A percentile compares a stretch with the other conserved stretches of the same genome.
phyloP scores from a whole-genome alignment of 2,888 invertebrate species.

The Adineta ricciae region DNA sequence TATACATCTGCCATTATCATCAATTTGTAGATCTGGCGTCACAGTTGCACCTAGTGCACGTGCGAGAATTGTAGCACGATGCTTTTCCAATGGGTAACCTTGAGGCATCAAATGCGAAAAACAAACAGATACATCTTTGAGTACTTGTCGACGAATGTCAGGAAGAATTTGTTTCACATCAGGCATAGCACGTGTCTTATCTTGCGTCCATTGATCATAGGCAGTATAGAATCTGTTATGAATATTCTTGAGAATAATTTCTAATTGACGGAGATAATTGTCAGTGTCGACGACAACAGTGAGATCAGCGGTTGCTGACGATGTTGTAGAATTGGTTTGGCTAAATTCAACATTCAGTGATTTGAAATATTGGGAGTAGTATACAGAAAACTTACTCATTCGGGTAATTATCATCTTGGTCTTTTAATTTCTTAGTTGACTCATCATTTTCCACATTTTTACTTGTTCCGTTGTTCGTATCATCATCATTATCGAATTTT shows the following conservation, averaged over 20 bases:
- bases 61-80: conserved; percentile 25
- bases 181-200: conserved; percentile 25
- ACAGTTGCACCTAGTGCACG: conserved; percentile 26
- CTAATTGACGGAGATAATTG: conserved; percentile 24
- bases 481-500: conserved; percentile 37
- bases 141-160: conserved; percentile 24
- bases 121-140: conserved; percentile 18
- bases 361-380: too few species aligned
- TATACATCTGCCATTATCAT: not conserved
- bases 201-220: conserved; percentile 25
- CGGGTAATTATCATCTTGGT: not conserved
- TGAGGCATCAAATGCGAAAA: conserved; percentile 29
- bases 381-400: not conserved
- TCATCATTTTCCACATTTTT: conserved; percentile 21
- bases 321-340: not conserved
- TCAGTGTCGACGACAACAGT: conserved; percentile 14
- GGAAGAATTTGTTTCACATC: conserved; percentile 32
- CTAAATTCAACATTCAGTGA: not conserved
- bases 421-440: not conserved
- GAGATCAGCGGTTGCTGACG: not conserved
- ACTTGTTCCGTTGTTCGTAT: conserved; percentile 34
- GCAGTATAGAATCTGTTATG: conserved; percentile 27
- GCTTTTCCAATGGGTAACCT: conserved; percentile 29
- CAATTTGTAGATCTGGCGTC: conserved; percentile 19
- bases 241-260: conserved; percentile 23